Evolutionary conservation across 2,888 invertebrate genomes (phyloP).

Genomic region (Serripes groenlandicus): DNA sequence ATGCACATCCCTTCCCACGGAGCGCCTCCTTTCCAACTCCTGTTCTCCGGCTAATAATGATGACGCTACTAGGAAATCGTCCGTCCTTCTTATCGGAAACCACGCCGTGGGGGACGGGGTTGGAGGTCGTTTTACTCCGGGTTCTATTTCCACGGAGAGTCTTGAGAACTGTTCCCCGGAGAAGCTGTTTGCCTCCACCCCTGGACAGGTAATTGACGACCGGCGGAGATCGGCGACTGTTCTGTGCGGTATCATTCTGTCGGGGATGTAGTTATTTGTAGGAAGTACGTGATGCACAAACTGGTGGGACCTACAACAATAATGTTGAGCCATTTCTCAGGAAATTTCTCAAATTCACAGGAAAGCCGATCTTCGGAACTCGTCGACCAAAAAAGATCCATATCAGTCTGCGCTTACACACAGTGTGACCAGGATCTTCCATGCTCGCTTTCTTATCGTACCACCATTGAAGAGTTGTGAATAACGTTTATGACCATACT

Average conservation of each 20-base stretch:
- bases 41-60: slow-evolving; percentile 57
- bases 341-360: too few relatives aligned
- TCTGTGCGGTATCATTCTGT: slow-evolving; percentile 44
- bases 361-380: too few relatives aligned
- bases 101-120: slow-evolving; percentile 30
- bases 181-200: not conserved
- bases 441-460: too few relatives aligned
- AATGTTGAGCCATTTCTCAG: too few relatives aligned
- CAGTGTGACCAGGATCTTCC: too few relatives aligned
- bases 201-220: slow-evolving; percentile 18
- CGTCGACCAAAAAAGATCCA: slow-evolving; percentile 44
- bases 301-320: too few relatives aligned
- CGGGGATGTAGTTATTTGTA: not conserved
- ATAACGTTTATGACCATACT: too few relatives aligned
- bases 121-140: slow-evolving; percentile 6
- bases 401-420: slow-evolving; percentile 22
- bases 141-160: slow-evolving; percentile 10
- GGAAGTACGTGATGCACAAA: slow-evolving; percentile 17
- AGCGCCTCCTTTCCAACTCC: slow-evolving; percentile 26
- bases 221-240: slow-evolving; percentile 43
- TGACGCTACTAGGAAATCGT: slow-evolving; percentile 61
- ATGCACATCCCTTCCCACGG: slow-evolving; percentile 9
- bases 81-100: slow-evolving; percentile 41
- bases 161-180: not conserved
- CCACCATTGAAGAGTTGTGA: too few relatives aligned